Evolutionary conservation across 2,888 invertebrate species (phyloP), one percentile per base, ranked within the genome.

Genomic region (Ennomos fuscantarius): DNA sequence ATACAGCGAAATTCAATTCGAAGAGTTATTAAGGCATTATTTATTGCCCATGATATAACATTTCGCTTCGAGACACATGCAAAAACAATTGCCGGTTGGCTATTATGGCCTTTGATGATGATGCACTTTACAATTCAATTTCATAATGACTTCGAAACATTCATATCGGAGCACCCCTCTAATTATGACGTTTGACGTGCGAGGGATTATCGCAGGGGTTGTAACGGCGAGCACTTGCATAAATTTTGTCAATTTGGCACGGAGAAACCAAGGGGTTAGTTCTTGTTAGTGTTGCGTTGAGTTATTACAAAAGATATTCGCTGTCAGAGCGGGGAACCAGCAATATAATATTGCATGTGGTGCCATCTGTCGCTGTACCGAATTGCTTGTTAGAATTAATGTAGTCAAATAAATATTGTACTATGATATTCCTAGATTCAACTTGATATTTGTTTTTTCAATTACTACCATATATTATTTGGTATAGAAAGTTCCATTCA

Each of bases 181-280:
- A 87, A 87, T 86, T 81, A 87, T 86, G 86, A 87, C 84, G 84
- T 89, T 84, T 86, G 87, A 88, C 86, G 87, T 80, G 82, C 76
- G 77, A 72, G 76, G 71, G 65, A 70, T 73, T 63, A 65, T 63
- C 67, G 75, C 74, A 75, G 72, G 71, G 78, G 75, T 67, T 53
- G 63, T 52, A 72, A 66, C 66, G 68, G 46, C 35, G 15, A 45
- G 82, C 79, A 81, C 82, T 87, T 86, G 90, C 89, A 90, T 90
- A 89, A 89, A 90, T 90, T 90, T 87, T 80, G 86, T 81, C 86
- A 89, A 90, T 89, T 89, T 84, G 87, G 84, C 82, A 86, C 83
- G 85, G 78, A 79, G 74, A 61, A 63, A 42, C 66, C 60, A 63
- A 65, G 57, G 67, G 67, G 65, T 65, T 57, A 62, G 53, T 53